Percentiles rank a stretch among this genome's conserved stretches.
Conservation (phyloP, 2,888 invertebrate species). For the Monopis laevigella region DNA sequence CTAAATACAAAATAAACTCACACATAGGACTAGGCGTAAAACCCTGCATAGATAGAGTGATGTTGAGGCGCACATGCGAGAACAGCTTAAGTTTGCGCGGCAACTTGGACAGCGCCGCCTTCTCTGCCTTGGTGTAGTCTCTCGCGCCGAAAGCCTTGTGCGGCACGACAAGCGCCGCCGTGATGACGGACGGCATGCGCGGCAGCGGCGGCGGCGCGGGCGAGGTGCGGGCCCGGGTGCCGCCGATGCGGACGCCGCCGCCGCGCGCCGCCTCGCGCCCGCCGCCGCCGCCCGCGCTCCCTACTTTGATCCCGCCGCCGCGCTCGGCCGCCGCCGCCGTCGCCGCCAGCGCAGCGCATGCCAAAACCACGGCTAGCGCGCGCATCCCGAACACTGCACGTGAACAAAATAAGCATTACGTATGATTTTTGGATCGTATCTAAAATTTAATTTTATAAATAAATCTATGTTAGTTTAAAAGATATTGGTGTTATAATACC, state of each 20-base stretch:
- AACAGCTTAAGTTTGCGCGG: slow-evolving; percentile 75
- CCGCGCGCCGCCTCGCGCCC: slow-evolving; percentile 47
- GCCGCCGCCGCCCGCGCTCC: slow-evolving; percentile 36
- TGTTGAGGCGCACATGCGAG: slow-evolving; percentile 74
- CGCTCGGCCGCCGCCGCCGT: slow-evolving; percentile 40
- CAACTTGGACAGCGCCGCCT: slow-evolving; percentile 71
- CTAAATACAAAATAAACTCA: too few species aligned
- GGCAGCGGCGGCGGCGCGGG: slow-evolving; percentile 55
- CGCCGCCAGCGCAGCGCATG: slow-evolving; percentile 45
- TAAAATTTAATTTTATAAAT: too few species aligned
- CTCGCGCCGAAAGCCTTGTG: slow-evolving; percentile 79
- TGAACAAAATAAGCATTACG: too few species aligned
- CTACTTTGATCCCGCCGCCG: slow-evolving; percentile 49
- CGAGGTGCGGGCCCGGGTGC: slow-evolving; percentile 45
- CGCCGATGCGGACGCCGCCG: slow-evolving; percentile 45
- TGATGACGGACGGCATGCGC: slow-evolving; percentile 59
- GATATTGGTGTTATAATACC: too few species aligned
- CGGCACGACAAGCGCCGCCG: slow-evolving; percentile 79
- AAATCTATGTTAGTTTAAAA: too few species aligned
- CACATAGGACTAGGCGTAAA: slow-evolving; percentile 81
- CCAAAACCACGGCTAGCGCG: slow-evolving; percentile 34
- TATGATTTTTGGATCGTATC: too few species aligned
- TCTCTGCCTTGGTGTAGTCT: slow-evolving; percentile 77
- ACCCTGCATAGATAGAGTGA: slow-evolving; percentile 75
- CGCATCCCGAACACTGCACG: slow-evolving; percentile 12